A percentile compares a stretch with the other conserved stretches of the same genome.
These are phyloP conservation scores for Anorthoa munda DNA, from an alignment of 2,888 invertebrate genomes.

Conservation along the genomic window DNA sequence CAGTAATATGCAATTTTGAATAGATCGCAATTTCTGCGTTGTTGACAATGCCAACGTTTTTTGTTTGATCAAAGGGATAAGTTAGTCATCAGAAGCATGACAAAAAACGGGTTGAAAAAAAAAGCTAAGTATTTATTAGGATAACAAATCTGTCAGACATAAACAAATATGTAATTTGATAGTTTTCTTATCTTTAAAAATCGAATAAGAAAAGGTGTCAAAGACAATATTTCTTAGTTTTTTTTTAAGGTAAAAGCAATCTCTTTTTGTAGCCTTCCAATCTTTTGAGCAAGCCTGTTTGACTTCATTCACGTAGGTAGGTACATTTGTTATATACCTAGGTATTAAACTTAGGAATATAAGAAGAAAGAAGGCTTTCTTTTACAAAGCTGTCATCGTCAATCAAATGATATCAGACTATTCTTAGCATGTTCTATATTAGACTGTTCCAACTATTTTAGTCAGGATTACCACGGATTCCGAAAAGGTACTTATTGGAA, in stretches of 20 bases:
- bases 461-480: background rate
- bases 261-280: slow-evolving; percentile 13
- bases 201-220: slow-evolving; percentile 56
- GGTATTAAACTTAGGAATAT: background rate
- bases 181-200: slow-evolving; percentile 43
- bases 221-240: slow-evolving; percentile 26
- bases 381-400: background rate
- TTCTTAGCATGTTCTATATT: background rate
- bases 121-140: background rate
- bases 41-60: slow-evolving; percentile 13
- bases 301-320: background rate
- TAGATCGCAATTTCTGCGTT: slow-evolving; percentile 30
- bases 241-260: slow-evolving; percentile 32
- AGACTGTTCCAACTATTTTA: background rate
- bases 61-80: slow-evolving; percentile 23
- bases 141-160: slow-evolving; percentile 41
- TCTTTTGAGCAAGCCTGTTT: slow-evolving; percentile 1
- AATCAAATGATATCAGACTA: background rate
- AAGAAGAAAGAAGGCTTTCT: slow-evolving; percentile 2
- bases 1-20: slow-evolving; percentile 35
- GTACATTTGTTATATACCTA: background rate
- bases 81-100: background rate
- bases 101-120: slow-evolving; percentile 23
- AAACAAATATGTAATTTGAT: slow-evolving; percentile 60
- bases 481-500: background rate